Conservation (phyloP, 2,888 invertebrate species). For the Periphyllus acericola region DNA sequence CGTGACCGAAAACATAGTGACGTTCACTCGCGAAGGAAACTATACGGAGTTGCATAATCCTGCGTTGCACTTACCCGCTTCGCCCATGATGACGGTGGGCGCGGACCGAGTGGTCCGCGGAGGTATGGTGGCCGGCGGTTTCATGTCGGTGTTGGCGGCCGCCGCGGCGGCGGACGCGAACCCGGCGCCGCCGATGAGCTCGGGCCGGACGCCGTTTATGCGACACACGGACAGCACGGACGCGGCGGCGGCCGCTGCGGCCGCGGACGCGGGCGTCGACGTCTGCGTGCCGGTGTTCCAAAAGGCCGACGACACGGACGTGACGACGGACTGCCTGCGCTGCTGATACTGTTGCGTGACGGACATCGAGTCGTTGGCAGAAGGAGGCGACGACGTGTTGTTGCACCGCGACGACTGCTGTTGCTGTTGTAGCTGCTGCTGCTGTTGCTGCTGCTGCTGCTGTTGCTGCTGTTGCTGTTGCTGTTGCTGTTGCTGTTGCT, state of each 20-base stretch:
- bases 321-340: slow-evolving; percentile 67
- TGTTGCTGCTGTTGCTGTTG: slow-evolving; percentile 61
- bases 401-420: slow-evolving; percentile 58
- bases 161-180: slow-evolving; percentile 35
- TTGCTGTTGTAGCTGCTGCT: slow-evolving; percentile 60
- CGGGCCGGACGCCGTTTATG: slow-evolving; percentile 84
- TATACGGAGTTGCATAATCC: too few relatives aligned
- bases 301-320: slow-evolving; percentile 67
- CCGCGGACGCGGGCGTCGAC: slow-evolving; percentile 65
- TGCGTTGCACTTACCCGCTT: slow-evolving; percentile 71
- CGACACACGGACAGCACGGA: slow-evolving; percentile 67
- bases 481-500: slow-evolving; percentile 62
- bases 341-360: slow-evolving; percentile 67
- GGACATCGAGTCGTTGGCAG: slow-evolving; percentile 62
- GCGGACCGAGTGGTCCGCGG: slow-evolving; percentile 68
- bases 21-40: not conserved
- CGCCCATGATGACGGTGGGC: slow-evolving; percentile 92
- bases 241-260: slow-evolving; percentile 66
- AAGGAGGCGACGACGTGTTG: slow-evolving; percentile 63
- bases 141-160: slow-evolving; percentile 65
- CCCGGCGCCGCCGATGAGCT: slow-evolving; percentile 76
- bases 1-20: not conserved
- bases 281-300: slow-evolving; percentile 63
- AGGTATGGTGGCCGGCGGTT: slow-evolving; percentile 64
- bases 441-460: slow-evolving; percentile 61